Base-by-base conservation (phyloP, 2,797 vertebrate species). In the Neomorphus geoffroyi region DNA sequence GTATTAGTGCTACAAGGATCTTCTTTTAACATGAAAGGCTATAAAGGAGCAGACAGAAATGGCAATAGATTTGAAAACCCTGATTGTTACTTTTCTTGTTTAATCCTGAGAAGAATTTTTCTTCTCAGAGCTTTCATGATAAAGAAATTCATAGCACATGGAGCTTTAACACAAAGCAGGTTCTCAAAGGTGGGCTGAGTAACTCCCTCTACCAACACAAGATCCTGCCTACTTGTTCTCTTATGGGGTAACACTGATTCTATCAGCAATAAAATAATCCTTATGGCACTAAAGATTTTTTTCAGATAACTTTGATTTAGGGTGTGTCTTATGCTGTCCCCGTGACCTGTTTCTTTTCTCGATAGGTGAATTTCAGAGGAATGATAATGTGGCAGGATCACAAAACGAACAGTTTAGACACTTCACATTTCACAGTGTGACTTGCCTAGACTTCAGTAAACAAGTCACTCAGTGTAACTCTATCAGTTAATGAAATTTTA, bases 401-500 rank as follows among this genome's bases (percentile, higher is more conserved):
- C 22, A 57, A 18, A 35, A 66, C 66, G 58, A 87, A 70, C 50
- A 69, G 1, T 46, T 92, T 80, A 91, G 6, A 21, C 39, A 26
- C 69, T 84, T 54, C 30, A 8, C 11, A 4, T 67, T 91, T 86
- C 79, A 43, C 71, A 58, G n/a, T 46, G 19, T 3, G 4, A 64
- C 79, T 93, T 92, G 51, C 15, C 22, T 45, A 61, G n/a, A 80
- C 77, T 87, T 84, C 56, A 39, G 33, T 80, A 95, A 77, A 39
- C 56, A 54, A 74, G n/a, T 50, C 53, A 91, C 4, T 82, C 19
- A 23, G 14, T 43, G 17, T 56, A 87, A 86, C 18, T 83, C 13
- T 66, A 13, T 75, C n/a, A 85, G 9, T 4, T 50, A 86, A 51
- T 78, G 24, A 93, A 96, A 90, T 94, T 85, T 75, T 39, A 46